Base-by-base conservation (phyloP, 2,888 invertebrate genomes). In the Luperina testacea region DNA sequence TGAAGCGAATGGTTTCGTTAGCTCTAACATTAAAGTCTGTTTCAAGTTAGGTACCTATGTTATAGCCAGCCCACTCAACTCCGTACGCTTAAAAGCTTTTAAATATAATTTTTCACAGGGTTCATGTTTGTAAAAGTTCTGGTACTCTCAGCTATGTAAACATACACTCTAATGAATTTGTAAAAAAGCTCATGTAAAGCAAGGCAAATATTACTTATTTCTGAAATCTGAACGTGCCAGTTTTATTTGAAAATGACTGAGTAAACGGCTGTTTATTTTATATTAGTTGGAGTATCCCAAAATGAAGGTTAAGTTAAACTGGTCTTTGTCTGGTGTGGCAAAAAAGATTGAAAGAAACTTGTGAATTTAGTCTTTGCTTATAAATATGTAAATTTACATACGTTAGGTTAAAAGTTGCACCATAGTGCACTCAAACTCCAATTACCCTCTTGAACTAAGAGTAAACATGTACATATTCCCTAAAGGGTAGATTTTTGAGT, bases 261-360 rank as follows among this genome's bases (percentile, higher is more conserved):
- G 15, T 48, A 65, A 48, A 48, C 15, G 17, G 15, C 13, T 51
- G 0, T 24, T 65, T 48, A 64, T 63, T 11, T 51, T 51, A 17
- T 51, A 51, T 63, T 51, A 32, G 27, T 78, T 80, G 42, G 65
- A 51, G 51, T 67, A 72, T 5, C 13, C 24, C 57, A 59, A 71
- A 48, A 3, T 27, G 7, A 79, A 64, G 38, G 38, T 71, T 20
- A 4, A 72, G 3, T 64, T 17, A 8, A n/a, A 42, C 32, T 20
- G 32, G 45, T 74, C 6, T 53, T 53, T n/a, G 9, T 72, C 5
- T 67, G 6, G 20, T 38, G 17, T 38, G 9, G 48, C n/a, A 17
- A 48, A 45, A 82, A 75, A 15, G 27, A 80, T 75, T 73, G 17
- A 45, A 53, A 45, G 27, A 80, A 81, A n/a, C n/a, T 68, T 42